phyloP scores from a whole-genome alignment of 2,888 invertebrate genomes.

The Alitta virens region DNA sequence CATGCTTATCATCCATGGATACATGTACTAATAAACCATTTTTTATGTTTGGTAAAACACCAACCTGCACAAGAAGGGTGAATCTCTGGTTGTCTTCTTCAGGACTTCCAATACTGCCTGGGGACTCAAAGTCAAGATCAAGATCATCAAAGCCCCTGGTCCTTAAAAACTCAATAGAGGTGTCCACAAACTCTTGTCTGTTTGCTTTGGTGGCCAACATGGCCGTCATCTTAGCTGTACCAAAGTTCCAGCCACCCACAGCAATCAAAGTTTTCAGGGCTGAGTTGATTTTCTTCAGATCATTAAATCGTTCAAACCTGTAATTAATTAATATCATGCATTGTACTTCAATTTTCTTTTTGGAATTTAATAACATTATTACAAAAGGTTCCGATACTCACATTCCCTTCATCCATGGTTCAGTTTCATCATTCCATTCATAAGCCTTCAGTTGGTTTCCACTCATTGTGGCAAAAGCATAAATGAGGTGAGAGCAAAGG shows the following conservation, averaged over 20 bases:
- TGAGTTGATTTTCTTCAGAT: background rate
- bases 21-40: too few relatives aligned
- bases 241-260: conserved; percentile 34
- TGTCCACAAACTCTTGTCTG: conserved; percentile 31
- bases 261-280: conserved; percentile 18
- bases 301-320: background rate
- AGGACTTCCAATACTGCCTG: conserved; percentile 35
- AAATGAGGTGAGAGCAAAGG: background rate
- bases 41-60: too few relatives aligned
- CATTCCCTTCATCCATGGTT: conserved; percentile 2
- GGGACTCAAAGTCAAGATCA: conserved; percentile 44
- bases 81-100: conserved; percentile 40
- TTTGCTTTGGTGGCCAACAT: conserved; percentile 31
- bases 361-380: too few relatives aligned
- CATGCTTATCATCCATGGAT: too few relatives aligned
- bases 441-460: background rate
- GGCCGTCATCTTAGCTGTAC: conserved; percentile 30
- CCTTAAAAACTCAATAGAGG: conserved; percentile 33
- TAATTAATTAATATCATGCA: background rate
- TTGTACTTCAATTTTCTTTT: too few relatives aligned
- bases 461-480: conserved; percentile 1
- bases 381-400: background rate
- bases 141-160: conserved; percentile 35
- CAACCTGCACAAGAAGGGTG: conserved; percentile 20
- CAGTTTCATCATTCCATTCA: conserved; percentile 2